These are phyloP conservation scores for Myotis planiceps DNA, from an alignment of 2,797 vertebrate species.

Conservation along the genomic window DNA sequence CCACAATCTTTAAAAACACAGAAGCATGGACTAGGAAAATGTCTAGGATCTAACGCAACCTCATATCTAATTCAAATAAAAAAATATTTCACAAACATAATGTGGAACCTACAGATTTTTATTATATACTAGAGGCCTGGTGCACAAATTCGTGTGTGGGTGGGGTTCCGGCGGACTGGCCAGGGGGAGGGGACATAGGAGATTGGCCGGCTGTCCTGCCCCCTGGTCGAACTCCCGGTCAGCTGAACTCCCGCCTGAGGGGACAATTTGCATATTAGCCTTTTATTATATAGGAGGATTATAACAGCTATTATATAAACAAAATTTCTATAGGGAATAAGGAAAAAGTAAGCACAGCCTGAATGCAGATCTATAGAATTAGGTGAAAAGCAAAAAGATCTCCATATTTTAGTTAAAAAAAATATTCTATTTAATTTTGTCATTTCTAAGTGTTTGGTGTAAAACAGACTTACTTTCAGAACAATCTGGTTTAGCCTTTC, in stretches of 20 bases:
- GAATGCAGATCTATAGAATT: conserved; percentile 15
- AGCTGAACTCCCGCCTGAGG: too few relatives aligned
- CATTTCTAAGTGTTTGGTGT: neutral
- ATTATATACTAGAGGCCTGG: neutral
- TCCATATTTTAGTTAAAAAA: conserved; percentile 12
- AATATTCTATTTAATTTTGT: neutral
- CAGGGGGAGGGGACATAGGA: too few relatives aligned
- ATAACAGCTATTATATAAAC: neutral
- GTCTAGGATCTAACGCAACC: neutral
- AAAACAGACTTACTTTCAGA: conserved; percentile 5
- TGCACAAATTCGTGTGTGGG: too few relatives aligned
- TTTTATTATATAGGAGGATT: neutral
- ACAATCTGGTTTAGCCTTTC: neutral
- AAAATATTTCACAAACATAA: conserved; percentile 42
- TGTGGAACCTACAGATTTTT: neutral
- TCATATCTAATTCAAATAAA: neutral
- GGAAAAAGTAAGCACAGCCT: neutral
- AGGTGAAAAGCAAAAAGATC: conserved; percentile 11
- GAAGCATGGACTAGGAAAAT: conserved; percentile 26
- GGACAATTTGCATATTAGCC: too few relatives aligned
- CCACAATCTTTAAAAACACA: conserved; percentile 34
- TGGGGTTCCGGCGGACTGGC: too few relatives aligned
- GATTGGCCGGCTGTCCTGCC: too few relatives aligned
- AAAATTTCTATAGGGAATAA: neutral
- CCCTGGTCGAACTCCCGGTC: too few relatives aligned